phyloP scores from a whole-genome alignment of 1,140 invertebrate genomes.

The Ips nitidus region DNA sequence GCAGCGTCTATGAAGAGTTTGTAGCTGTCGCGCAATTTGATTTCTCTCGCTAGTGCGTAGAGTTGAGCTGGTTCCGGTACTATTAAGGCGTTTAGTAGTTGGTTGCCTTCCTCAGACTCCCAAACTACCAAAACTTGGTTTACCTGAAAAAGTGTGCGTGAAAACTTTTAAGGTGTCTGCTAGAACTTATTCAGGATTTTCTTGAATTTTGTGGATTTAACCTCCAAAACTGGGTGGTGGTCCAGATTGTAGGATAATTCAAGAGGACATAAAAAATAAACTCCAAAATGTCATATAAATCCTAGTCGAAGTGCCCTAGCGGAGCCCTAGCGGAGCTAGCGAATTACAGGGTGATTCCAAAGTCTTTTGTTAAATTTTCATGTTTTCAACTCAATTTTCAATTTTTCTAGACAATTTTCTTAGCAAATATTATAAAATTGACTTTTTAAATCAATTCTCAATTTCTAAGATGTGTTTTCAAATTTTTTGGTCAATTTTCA shows the following conservation, averaged over 20 bases:
- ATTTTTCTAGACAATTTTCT: no score
- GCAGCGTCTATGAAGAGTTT: slow-evolving; percentile 58
- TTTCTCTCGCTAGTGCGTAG: slow-evolving; percentile 75
- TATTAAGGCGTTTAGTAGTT: slow-evolving; percentile 65
- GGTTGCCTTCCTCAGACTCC: slow-evolving; percentile 60
- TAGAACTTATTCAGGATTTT: background rate
- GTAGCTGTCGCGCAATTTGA: slow-evolving; percentile 61
- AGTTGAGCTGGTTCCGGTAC: slow-evolving; percentile 73
- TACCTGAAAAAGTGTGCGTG: slow-evolving; percentile 49
- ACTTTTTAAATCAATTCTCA: no score
- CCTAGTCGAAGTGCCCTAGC: no score
- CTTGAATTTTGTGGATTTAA: background rate
- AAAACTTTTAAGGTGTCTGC: slow-evolving; percentile 27
- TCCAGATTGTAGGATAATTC: slow-evolving; percentile 12
- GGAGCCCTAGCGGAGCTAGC: no score
- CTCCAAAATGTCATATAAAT: no score
- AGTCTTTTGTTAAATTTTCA: no score
- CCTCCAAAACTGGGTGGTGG: background rate
- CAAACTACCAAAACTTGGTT: slow-evolving; percentile 61
- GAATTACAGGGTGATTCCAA: no score
- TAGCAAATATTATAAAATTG: no score
- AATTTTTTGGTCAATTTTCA: no score
- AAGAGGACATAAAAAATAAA: no score
- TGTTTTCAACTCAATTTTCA: no score
- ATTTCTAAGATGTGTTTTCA: no score